These are phyloP conservation scores for Oscheius sp. DNA, from an alignment of 2,888 invertebrate genomes.

Conservation along the genomic window DNA sequence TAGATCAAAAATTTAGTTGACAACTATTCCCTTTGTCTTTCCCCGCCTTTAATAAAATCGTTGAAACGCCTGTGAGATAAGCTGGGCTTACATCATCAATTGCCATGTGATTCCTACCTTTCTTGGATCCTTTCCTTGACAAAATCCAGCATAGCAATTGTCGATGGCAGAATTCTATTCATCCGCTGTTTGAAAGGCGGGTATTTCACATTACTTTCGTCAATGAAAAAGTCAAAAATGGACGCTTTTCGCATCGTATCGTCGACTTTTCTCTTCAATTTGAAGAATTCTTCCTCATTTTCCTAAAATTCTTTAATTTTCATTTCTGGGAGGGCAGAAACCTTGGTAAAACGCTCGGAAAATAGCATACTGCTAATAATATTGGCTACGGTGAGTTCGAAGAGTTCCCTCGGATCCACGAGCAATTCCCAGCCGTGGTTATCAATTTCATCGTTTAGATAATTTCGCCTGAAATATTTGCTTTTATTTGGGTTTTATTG, in stretches of 20 bases:
- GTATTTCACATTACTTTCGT: constrained; percentile 10
- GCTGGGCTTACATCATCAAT: no score
- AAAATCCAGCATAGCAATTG: constrained; percentile 1
- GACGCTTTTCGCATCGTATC: background rate
- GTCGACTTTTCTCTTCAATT: constrained; percentile 14
- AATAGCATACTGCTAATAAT: constrained; percentile 32
- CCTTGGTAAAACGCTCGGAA: constrained; percentile 32
- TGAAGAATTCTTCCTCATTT: constrained; percentile 18
- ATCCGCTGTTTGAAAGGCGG: constrained; percentile 21
- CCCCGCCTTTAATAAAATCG: no score
- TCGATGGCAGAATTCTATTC: background rate
- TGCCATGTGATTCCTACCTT: constrained; percentile 4
- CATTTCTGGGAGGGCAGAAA: background rate
- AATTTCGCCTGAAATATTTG: background rate
- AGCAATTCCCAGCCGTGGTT: constrained; percentile 6
- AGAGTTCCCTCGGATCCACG: constrained; percentile 4
- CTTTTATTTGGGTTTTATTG: no score
- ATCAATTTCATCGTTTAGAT: constrained; percentile 11
- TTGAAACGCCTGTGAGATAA: no score
- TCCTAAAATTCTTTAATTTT: no score
- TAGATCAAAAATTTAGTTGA: no score
- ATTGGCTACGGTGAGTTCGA: constrained; percentile 31
- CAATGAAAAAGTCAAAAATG: constrained; percentile 19
- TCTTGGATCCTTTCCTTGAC: constrained; percentile 4
- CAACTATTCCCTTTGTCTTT: no score